Evolutionary conservation across 2,113 vertebrate species (phyloP), one percentile per base, ranked within the genome.

Genomic region (Sarotherodon lohbergeri): DNA sequence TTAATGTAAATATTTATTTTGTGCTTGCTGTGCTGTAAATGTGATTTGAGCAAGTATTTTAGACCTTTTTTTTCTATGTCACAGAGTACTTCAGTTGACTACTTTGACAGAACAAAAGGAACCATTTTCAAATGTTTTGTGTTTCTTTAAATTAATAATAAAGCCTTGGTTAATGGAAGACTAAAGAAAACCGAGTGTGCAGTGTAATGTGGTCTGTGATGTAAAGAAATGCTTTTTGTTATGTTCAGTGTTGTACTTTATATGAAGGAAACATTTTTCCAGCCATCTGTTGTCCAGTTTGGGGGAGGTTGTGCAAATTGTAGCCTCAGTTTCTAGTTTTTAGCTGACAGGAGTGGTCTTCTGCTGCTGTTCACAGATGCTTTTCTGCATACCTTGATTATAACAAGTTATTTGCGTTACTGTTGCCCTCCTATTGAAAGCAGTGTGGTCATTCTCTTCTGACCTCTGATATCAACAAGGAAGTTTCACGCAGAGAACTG

Each of bases 1-100:
- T 94, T 94, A 90, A 66, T 97, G 97, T 97, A 98, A 94, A 97
- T 97, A 96, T 95, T 96, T 97, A 95, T 97, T 95, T 95, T 84
- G 91, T 93, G 96, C 88, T 97, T 97, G 97, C 97, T 83, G 97
- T 97, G 97, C 94, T 97, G 91, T 94, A 95, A 94, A 95, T 93
- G 63, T 68, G 82, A 92, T 90, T 92, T 86, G 88, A 89, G 71
- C 80, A 91, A 90, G 85, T 79, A 91, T 95, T 94, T 93, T 90
- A 89, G 81, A 79, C 22, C 54, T 81, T 87, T 88, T 87, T 85
- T 93, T 90, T 91, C 84, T 93, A 91, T 92, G 85, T 92, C 83
- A 85, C 86, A 61, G 90, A 95, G 90, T 94, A 90, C 81, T 80
- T 79, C 9, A 84, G 86, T 88, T 92, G 63, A 91, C 86, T 87